Conservation (phyloP, 2,797 vertebrate species). For the Discoglossus pictus region DNA sequence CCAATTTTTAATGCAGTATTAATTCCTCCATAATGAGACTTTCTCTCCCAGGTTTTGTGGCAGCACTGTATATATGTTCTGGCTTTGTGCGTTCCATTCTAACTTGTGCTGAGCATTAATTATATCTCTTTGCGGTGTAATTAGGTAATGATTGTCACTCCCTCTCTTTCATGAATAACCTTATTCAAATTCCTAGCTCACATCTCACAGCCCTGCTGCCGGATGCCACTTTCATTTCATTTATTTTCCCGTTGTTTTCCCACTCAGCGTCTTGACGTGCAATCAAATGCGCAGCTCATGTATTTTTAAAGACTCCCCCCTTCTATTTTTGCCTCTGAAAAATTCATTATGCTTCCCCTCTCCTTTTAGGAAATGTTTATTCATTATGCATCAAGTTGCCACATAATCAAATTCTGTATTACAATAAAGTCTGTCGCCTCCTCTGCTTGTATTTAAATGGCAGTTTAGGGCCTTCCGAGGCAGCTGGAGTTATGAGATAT, state of each 20-base stretch:
- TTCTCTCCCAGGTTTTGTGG: conserved; percentile 58
- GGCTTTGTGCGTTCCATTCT: conserved; percentile 64
- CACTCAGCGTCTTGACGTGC: conserved; percentile 67
- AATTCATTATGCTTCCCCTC: conserved; percentile 68
- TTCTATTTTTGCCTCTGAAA: conserved; percentile 72
- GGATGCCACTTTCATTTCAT: conserved; percentile 53
- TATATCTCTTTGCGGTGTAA: conserved; percentile 63
- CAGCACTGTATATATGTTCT: conserved; percentile 52
- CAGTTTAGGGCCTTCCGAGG: conserved; percentile 1
- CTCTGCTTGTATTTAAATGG: conserved; percentile 27
- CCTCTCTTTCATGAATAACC: conserved; percentile 63
- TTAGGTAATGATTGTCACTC: conserved; percentile 71
- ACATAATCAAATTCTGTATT: conserved; percentile 58
- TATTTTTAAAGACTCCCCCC: conserved; percentile 75
- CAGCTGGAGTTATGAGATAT: background rate
- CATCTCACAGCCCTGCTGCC: conserved; percentile 53
- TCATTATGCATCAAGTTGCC: conserved; percentile 65
- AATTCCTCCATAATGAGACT: conserved; percentile 54
- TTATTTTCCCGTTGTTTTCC: conserved; percentile 16
- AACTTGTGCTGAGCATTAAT: conserved; percentile 67
- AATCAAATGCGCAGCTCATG: conserved; percentile 73
- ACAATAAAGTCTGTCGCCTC: conserved; percentile 54
- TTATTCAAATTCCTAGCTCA: conserved; percentile 61
- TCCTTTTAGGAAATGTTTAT: conserved; percentile 72
- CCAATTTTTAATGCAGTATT: background rate